A percentile compares a stretch with the other conserved stretches of the same genome.
Evolutionary conservation across 2,888 invertebrate species (phyloP).

Genomic region (Phaedon cochleariae): DNA sequence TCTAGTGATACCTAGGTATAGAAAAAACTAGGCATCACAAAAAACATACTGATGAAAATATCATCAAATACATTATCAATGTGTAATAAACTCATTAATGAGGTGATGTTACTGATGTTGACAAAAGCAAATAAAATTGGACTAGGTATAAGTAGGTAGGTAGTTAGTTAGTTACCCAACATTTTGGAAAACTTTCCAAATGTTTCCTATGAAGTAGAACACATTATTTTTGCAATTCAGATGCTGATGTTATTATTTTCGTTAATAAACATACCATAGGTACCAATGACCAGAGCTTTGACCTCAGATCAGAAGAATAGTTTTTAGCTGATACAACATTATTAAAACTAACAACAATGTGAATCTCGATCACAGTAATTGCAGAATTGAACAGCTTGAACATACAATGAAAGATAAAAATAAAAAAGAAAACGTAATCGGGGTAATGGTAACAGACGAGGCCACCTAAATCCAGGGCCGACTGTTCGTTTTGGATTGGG

Average conservation of each 20-base stretch:
- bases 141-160: no score
- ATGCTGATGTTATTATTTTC: conserved; percentile 22
- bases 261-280: neutral
- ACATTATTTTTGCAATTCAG: neutral
- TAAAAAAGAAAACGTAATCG: conserved; percentile 30
- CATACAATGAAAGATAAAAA: conserved; percentile 17
- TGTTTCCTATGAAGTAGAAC: conserved; percentile 9
- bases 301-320: conserved; percentile 25
- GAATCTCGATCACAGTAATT: conserved; percentile 14
- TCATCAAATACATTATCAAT: no score
- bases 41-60: no score
- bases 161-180: no score
- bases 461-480: conserved; percentile 51
- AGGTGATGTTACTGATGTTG: no score
- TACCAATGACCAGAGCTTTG: conserved; percentile 25
- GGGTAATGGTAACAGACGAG: conserved; percentile 48
- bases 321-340: conserved; percentile 22
- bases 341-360: conserved; percentile 13
- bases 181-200: neutral
- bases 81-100: no score
- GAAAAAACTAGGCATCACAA: no score
- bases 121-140: no score
- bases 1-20: no score
- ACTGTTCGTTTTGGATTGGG: conserved; percentile 46
- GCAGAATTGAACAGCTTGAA: conserved; percentile 22